Evolutionary conservation across 2,888 invertebrate genomes (phyloP), one percentile per base, ranked within the genome.

Genomic region (Drosophila emarginata): DNA sequence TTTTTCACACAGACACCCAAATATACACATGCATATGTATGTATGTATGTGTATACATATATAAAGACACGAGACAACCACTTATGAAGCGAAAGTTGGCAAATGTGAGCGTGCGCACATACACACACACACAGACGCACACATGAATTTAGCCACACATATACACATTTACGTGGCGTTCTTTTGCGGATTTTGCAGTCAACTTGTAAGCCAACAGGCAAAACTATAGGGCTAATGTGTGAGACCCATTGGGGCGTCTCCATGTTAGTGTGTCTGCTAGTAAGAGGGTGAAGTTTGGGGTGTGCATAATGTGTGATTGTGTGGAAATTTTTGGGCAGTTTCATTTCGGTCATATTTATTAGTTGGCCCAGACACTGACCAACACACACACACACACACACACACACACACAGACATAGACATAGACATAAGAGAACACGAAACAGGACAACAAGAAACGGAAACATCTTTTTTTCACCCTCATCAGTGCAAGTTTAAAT

Each of bases 281-380:
- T 60, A 9, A 32, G 7, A 32, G 2, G 32, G 32, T 23, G 23
- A 23, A 4, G 54, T n/a, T n/a, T n/a, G 62, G 57, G 68, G 71
- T 76, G 68, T 75, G 74, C 75, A 77, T 81, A 77, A 79, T 87
- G 82, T 88, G 77, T 81, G 87, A 81, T 79, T 89, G 79, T 86
- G 80, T 86, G 80, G 77, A 86, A 83, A 81, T 81, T 85, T 88
- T 89, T 88, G 89, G 89, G 90, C 89, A 86, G 90, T 88, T 90
- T 87, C 88, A 89, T 89, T 90, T 89, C 78, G 89, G 88, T 89
- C 88, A 89, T 89, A 90, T 90, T 89, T 89, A 89, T 90, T 89
- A 89, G 89, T 89, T 90, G 88, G 88, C 84, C 79, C 80, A 84
- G 77, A 79, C 45, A 45, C 45, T 45, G 45, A 21, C 45, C 18